These are phyloP conservation scores for Macrotrachela quadricornifera DNA, from an alignment of 1,140 invertebrate species.

Conservation along the genomic window DNA sequence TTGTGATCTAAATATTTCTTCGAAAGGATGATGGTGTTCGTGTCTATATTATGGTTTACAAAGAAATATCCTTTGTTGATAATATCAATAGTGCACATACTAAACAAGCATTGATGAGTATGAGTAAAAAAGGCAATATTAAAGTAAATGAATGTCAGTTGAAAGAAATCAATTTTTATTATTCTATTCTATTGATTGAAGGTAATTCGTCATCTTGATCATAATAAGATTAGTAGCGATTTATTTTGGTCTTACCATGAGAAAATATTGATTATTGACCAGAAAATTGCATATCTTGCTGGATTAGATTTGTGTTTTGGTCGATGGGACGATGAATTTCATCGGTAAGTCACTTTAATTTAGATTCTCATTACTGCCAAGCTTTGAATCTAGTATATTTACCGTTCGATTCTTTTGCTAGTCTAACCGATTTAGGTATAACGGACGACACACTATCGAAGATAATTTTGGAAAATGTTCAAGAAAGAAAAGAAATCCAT, in stretches of 20 bases:
- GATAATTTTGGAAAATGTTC: no score
- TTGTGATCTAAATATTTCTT: background rate
- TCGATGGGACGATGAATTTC: constrained; percentile 39
- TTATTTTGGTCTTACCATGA: constrained; percentile 94
- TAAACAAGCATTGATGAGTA: constrained; percentile 47
- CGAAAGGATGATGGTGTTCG: constrained; percentile 58
- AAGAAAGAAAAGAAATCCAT: no score
- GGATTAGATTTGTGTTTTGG: constrained; percentile 87
- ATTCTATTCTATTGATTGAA: no score
- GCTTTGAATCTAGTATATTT: no score
- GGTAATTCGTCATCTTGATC: constrained; percentile 82
- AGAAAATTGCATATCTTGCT: constrained; percentile 73
- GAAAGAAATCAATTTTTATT: no score
- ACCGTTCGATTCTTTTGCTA: no score
- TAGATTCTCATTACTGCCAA: background rate
- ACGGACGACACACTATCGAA: no score
- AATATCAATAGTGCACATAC: constrained; percentile 84
- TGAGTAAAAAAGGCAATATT: background rate
- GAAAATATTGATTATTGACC: constrained; percentile 83
- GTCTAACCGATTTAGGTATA: no score
- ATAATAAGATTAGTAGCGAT: constrained; percentile 48
- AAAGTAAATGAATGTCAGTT: constrained; percentile 36
- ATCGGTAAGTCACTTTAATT: constrained; percentile 28
- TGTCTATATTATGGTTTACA: constrained; percentile 77
- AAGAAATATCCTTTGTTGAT: constrained; percentile 84